Evolutionary conservation across 2,797 vertebrate genomes (phyloP), one percentile per base, ranked within the genome.

Genomic region (Peromyscus melanophrys): DNA sequence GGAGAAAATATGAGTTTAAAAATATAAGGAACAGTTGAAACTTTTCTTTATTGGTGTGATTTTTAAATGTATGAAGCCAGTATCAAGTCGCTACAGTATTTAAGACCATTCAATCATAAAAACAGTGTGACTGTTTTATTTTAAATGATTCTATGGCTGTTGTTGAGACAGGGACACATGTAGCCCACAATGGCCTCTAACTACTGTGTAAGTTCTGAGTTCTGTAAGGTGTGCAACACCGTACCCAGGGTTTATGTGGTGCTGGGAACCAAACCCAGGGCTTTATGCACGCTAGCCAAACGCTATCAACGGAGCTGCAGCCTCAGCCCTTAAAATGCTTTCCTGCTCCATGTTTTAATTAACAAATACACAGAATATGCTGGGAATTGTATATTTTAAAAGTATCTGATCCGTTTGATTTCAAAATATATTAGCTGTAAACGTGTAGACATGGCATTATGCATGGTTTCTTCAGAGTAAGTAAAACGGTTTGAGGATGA

Each of bases 321-420:
- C 55, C 37, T 43, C 27, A 2, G 12, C 52, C 29, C 37, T 73
- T 76, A 89, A 89, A 46, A 76, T 46, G 86, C 19, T 76, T 76
- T 75, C 49, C 27, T 61, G 37, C 29, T 75, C 71, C 9, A 23
- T 75, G 37, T 76, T 89, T 61, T 89, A 89, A 89, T 61, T 76
- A 89, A 61, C 57, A 89, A 89, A 91, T 61, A n/a, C 67, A 90
- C 19, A 82, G 5, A 92, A 71, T 77, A 67, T 55, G 46, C 31
- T 92, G 23, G 29, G 65, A 87, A 92, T 71, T 78, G 73, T 55
- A 81, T 46, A 31, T 83, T 92, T 75, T 92, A 1, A 86, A 92
- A 89, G 31, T 49, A 59, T 80, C 52, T 87, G 75, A 95, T 43
- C n/a, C 9, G 31, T 0, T 87, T 78, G 76, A 73, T 78, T 46